Base-by-base conservation (phyloP, 2,888 invertebrate genomes). In the Dasypolia templi region DNA sequence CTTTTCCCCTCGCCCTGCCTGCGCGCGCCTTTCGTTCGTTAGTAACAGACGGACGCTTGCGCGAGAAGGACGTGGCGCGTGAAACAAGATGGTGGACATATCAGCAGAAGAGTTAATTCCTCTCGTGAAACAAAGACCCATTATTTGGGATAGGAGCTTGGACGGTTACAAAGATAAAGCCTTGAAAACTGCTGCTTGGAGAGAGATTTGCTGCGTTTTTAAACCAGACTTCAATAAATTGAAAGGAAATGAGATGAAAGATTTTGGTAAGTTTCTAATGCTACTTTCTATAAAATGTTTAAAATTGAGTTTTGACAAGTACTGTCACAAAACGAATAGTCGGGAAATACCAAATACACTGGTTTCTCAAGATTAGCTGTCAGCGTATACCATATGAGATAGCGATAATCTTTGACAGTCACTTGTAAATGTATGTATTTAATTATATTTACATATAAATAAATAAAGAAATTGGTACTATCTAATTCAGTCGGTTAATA, bases 111-210 rank as follows among this genome's bases (percentile, higher is more conserved):
- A 58, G 53, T 77, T 82, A 58, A 82, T 82, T 49, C 69, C 78
- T 44, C 71, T 83, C 42, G 75, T 83, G 5, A 51, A 79, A 72
- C 65, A 83, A 46, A 83, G 75, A 56, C 56, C 44, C n/a, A 79
- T 83, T 22, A 49, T 80, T 67, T 80, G 80, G 80, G 71, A 80
- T 67, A 82, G 76, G 49, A 82, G 49, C 55, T 69, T 22, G 6
- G 69, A 76, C 5, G 12, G 22, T 14, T 77, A 59, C 12, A 79
- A 76, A 73, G 73, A 83, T 63, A 76, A 83, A 53, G 55, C 35
- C 12, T 46, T 68, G n/a, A 82, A 62, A 68, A 51, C 71, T 17
- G 53, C 68, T 19, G 79, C 79, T 19, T 79, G 83, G 82, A 63
- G 68, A 51, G 83, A 82, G 62, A 78, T 82, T 51, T 81, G 81